phyloP scores from a whole-genome alignment of 2,797 vertebrate species.

The Melanotaenia trifasciata region DNA sequence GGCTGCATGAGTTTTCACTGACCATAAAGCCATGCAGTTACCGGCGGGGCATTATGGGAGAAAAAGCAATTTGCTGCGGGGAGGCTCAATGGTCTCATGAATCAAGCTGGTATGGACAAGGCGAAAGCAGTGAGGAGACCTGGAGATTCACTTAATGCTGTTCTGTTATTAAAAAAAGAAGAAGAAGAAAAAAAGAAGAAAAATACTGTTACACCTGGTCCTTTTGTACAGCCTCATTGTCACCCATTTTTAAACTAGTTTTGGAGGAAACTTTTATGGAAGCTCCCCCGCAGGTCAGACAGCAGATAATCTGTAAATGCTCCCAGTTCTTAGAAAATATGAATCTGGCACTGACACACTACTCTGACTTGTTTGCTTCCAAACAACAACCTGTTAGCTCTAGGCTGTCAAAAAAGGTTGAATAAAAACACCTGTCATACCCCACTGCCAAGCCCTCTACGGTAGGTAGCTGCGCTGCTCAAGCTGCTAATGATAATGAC shows the following conservation, averaged over 20 bases:
- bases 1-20: constrained; percentile 54
- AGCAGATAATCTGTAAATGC: not conserved
- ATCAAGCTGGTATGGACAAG: constrained; percentile 72
- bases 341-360: constrained; percentile 4
- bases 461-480: constrained; percentile 55
- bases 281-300: not conserved
- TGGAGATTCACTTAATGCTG: constrained; percentile 68
- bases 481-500: constrained; percentile 74
- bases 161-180: constrained; percentile 27
- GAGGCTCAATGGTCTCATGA: constrained; percentile 75
- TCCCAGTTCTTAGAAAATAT: not conserved
- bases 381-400: constrained; percentile 46
- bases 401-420: constrained; percentile 40
- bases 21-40: constrained; percentile 66
- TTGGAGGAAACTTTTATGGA: not conserved
- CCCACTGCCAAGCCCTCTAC: constrained; percentile 55
- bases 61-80: constrained; percentile 77
- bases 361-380: constrained; percentile 15
- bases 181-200: constrained; percentile 3
- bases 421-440: constrained; percentile 67
- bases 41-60: constrained; percentile 67
- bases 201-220: constrained; percentile 15
- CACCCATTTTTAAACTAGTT: constrained; percentile 12
- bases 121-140: constrained; percentile 66
- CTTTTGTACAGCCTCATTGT: constrained; percentile 14